Evolutionary conservation across 2,888 invertebrate species (phyloP), one percentile per base, ranked within the genome.

Genomic region (Pegoplata infirma): DNA sequence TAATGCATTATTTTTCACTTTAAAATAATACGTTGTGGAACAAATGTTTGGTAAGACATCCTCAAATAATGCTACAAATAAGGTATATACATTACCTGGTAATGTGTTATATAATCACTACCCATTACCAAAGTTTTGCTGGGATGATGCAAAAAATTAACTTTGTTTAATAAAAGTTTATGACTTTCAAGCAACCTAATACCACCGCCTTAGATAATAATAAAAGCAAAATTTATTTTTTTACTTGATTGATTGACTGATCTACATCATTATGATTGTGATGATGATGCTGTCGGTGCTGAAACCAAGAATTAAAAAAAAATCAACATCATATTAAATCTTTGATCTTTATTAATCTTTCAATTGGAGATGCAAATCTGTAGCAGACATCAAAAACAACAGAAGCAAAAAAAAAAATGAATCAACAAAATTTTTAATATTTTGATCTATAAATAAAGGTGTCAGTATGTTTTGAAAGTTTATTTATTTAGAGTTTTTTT

Each of bases 361-460:
- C 40, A 3, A 25, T 44, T n/a, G n/a, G n/a, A n/a, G 14, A 53
- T 47, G 14, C 17, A 46, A 4, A 40, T 10, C n/a, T 14, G 17
- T 14, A 47, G 32, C 10, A 25, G 16, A 47, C 36, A 40, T 14
- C 36, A 40, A n/a, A 32, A 40, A 40, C n/a, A 5, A n/a, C n/a
- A n/a, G n/a, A n/a, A 17, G 10, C 8, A 23, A 67, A 49, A n/a
- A 32, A 23, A 36, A 56, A n/a, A n/a, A n/a, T n/a, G 56, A n/a
- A n/a, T n/a, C n/a, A 40, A 40, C 5, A 40, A n/a, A 5, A 40
- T 21, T 76, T n/a, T 69, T 46, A 47, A 40, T 46, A 74, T 59
- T 55, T 69, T 46, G 12, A 46, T 71, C 71, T 79, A 75, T 75
- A 71, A 79, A 79, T 78, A 79, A 79, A 79, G 69, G 75, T 79